Evolutionary conservation across 2,113 vertebrate species (phyloP), one percentile per base, ranked within the genome.

Genomic region (Chloropsis hardwickii): DNA sequence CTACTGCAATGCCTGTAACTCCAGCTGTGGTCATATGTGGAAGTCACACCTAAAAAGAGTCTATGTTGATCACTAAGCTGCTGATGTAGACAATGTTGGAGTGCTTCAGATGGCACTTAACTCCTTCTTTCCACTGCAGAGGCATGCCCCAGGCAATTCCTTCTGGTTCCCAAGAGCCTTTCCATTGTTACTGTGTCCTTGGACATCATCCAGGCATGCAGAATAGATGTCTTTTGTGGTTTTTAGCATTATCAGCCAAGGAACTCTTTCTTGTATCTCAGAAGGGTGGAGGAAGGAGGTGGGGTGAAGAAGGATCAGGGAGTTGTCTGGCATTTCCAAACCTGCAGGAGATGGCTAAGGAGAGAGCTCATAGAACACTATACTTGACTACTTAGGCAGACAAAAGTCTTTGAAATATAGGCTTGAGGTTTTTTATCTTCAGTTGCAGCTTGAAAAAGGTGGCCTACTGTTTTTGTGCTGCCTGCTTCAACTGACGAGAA

Each of bases 31-130:
- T 24, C 2, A 1, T 21, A 11, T 24, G 17, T 67, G 31, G 12
- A 44, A 42, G 16, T n/a, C 40, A 76, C 25, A 42, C 23, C 21
- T 64, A 22, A 48, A 42, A 54, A 45, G 11, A 51, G 7, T 54
- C 19, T 25, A 1, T 20, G 8, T 60, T 86, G 35, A 51, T 73
- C 23, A 8, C 16, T 47, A 33, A 80, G 37, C 33, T 64, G 44
- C 29, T 86, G 35, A 47, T 0, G 2, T 18, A 33, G 62, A 20
- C 24, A 40, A 31, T 0, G 0, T 31, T 83, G 0, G 2, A 83
- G 27, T 51, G 15, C 35, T 87, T 92, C 35, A 37, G 39, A 28
- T 54, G 37, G 22, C 11, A 15, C 11, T 86, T 60, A n/a, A 37
- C 6, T 33, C 21, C 11, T 39, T 81, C 57, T 60, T 69, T 69